phyloP scores from a whole-genome alignment of 2,113 vertebrate genomes.

The Casuarius casuarius region DNA sequence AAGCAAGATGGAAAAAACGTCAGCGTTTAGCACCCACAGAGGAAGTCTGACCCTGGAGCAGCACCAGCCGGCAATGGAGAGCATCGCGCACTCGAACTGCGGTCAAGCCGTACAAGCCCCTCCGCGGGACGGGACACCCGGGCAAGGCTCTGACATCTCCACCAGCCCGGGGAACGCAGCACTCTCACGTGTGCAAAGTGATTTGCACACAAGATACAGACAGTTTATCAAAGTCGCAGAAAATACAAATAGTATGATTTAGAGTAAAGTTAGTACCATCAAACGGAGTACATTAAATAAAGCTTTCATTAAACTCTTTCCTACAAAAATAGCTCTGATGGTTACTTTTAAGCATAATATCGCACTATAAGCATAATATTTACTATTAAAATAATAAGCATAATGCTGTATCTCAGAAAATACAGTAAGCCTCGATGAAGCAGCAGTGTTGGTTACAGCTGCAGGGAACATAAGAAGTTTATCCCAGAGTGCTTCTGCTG shows the following conservation, averaged over 20 bases:
- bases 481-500: not conserved
- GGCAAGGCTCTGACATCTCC: not conserved
- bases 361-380: too few species aligned
- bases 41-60: rapidly evolving
- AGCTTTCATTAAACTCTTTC: too few species aligned
- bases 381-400: too few species aligned
- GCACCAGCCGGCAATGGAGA: not conserved
- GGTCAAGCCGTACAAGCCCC: not conserved
- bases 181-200: too few species aligned
- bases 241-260: not conserved
- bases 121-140: rapidly evolving
- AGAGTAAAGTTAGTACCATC: not conserved
- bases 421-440: not conserved
- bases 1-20: not conserved
- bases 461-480: not conserved
- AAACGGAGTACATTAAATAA: not conserved
- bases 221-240: not conserved
- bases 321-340: not conserved
- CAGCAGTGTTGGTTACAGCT: not conserved
- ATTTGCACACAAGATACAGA: too few species aligned
- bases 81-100: rapidly evolving
- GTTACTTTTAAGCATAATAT: too few species aligned
- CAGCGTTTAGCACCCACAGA: rapidly evolving
- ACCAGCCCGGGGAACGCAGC: not conserved
- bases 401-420: too few species aligned